Conservation (phyloP, 2,888 invertebrate genomes). For the Limnephilus rhombicus region DNA sequence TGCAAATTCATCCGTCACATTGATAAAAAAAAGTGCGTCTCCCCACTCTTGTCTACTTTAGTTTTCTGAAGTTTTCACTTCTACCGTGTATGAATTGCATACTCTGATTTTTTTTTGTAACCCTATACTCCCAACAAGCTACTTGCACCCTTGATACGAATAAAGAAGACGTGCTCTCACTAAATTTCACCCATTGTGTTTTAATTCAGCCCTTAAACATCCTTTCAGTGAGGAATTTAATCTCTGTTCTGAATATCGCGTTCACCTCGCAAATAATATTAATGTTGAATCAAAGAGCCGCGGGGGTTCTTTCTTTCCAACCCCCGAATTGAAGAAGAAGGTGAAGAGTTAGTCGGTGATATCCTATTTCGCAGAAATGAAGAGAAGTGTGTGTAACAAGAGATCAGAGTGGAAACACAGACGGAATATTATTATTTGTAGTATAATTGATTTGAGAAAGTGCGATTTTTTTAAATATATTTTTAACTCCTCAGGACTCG, state of each 20-base stretch:
- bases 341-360: not conserved
- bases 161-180: not conserved
- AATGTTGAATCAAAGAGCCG: slow-evolving; percentile 22
- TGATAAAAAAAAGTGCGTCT: no score
- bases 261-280: slow-evolving; percentile 16
- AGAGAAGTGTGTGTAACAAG: not conserved
- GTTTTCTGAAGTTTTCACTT: no score
- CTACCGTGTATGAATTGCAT: no score
- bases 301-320: not conserved
- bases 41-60: no score
- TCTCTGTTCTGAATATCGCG: not conserved
- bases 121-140: not conserved
- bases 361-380: not conserved
- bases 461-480: no score
- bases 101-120: not conserved
- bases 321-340: not conserved
- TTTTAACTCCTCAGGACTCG: no score
- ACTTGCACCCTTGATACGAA: slow-evolving; percentile 6
- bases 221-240: slow-evolving; percentile 3
- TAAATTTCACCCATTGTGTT: slow-evolving; percentile 14
- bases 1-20: no score
- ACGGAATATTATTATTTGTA: no score
- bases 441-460: no score
- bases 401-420: no score
- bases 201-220: slow-evolving; percentile 21